These are phyloP conservation scores for Gouania willdenowi DNA, from an alignment of 2,797 vertebrate genomes.

Conservation along the genomic window DNA sequence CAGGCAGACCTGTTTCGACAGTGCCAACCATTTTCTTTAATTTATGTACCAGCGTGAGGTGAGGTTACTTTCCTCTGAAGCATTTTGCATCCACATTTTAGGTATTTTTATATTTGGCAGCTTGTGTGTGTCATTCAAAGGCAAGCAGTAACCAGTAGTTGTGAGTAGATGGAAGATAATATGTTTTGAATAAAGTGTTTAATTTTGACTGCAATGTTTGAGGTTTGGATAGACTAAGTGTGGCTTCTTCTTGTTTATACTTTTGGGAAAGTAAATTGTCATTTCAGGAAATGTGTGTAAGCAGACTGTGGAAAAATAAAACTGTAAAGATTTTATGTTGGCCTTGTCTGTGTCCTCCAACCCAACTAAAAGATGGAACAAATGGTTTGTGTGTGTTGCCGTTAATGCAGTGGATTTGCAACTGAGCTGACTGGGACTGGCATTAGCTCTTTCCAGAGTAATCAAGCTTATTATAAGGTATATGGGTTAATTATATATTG, in stretches of 20 bases:
- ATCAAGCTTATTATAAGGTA: too few species aligned
- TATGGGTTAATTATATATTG: too few species aligned
- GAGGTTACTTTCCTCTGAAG: too few species aligned
- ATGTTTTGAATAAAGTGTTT: constrained; percentile 47
- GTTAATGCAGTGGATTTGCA: constrained; percentile 2
- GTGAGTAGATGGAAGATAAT: constrained; percentile 43
- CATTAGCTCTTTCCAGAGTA: too few species aligned
- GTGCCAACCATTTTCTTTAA: too few species aligned
- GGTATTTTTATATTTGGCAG: constrained; percentile 2
- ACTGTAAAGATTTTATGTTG: constrained; percentile 8
- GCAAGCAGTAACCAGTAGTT: constrained; percentile 15
- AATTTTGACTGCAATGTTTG: constrained; percentile 40
- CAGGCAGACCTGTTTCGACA: too few species aligned
- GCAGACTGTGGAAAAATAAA: constrained; percentile 16
- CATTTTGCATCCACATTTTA: neutral
- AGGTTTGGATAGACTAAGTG: constrained; percentile 45
- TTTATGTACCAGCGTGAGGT: too few species aligned
- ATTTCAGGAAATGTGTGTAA: constrained; percentile 32
- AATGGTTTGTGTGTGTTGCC: constrained; percentile 9
- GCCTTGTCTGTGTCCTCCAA: constrained; percentile 5
- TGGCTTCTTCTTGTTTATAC: constrained; percentile 38
- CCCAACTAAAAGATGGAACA: constrained; percentile 2
- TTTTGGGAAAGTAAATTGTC: constrained; percentile 45
- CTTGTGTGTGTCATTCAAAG: constrained; percentile 4
- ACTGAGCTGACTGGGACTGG: neutral